phyloP scores from a whole-genome alignment of 2,113 vertebrate species.

The Barnardius zonarius region DNA sequence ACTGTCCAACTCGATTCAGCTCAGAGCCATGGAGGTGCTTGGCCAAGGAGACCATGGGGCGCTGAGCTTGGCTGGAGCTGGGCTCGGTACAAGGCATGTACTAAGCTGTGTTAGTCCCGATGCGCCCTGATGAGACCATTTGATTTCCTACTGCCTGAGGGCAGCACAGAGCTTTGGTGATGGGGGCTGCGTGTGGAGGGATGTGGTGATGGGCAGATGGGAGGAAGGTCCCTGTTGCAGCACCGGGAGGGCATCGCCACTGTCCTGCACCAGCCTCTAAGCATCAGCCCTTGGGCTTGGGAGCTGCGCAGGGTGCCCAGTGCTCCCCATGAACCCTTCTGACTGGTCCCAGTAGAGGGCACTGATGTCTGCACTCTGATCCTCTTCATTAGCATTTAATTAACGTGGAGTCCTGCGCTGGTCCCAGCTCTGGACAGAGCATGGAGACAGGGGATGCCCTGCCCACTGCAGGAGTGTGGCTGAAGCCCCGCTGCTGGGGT shows the following conservation, averaged over 20 bases:
- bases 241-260: accelerated
- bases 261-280: background rate
- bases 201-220: background rate
- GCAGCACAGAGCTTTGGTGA: accelerated
- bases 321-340: background rate
- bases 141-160: background rate
- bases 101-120: background rate
- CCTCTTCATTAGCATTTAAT: constrained; percentile 35
- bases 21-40: background rate
- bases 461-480: background rate
- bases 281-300: background rate
- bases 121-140: background rate
- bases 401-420: background rate
- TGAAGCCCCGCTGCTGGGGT: background rate
- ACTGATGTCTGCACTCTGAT: constrained; percentile 23
- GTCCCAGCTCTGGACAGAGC: background rate
- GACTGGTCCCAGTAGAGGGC: constrained; percentile 51
- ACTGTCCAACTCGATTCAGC: constrained; percentile 38
- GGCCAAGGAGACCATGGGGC: background rate
- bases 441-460: background rate
- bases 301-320: background rate
- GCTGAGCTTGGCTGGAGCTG: background rate
- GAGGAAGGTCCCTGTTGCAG: background rate
- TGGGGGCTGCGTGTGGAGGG: accelerated
- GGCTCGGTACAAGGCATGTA: background rate